Conservation (phyloP, 2,797 vertebrate genomes). For the Fratercula arctica region DNA sequence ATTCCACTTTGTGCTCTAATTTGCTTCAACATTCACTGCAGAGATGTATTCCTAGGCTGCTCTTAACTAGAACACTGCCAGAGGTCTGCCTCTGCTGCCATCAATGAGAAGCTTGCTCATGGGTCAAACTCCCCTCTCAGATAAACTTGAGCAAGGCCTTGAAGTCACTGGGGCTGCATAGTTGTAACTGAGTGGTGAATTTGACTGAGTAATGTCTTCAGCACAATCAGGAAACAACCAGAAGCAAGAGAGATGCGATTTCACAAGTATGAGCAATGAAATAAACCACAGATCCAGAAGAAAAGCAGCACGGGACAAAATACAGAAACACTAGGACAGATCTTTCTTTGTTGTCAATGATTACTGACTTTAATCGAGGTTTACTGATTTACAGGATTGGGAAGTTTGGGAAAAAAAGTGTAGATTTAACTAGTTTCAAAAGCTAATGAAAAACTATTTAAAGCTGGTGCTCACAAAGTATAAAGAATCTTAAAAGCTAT, state of each 20-base stretch:
- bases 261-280: background rate
- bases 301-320: background rate
- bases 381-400: background rate
- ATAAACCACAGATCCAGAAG: background rate
- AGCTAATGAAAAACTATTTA: background rate
- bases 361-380: background rate
- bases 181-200: background rate
- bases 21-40: constrained; percentile 27
- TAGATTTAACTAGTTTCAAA: constrained; percentile 7
- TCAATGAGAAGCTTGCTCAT: background rate
- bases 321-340: background rate
- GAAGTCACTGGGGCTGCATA: constrained; percentile 4
- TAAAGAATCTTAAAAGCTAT: constrained; percentile 55
- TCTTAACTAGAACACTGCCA: constrained; percentile 57
- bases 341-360: background rate
- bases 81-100: constrained; percentile 35
- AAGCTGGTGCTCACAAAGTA: constrained; percentile 33
- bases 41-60: constrained; percentile 14
- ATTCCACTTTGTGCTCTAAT: constrained; percentile 40
- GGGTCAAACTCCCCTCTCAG: background rate
- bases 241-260: background rate
- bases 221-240: background rate
- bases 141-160: background rate
- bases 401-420: background rate
- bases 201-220: background rate